These are phyloP conservation scores for Schmidtea mediterranea DNA, from an alignment of 1,140 invertebrate species.

Conservation along the genomic window DNA sequence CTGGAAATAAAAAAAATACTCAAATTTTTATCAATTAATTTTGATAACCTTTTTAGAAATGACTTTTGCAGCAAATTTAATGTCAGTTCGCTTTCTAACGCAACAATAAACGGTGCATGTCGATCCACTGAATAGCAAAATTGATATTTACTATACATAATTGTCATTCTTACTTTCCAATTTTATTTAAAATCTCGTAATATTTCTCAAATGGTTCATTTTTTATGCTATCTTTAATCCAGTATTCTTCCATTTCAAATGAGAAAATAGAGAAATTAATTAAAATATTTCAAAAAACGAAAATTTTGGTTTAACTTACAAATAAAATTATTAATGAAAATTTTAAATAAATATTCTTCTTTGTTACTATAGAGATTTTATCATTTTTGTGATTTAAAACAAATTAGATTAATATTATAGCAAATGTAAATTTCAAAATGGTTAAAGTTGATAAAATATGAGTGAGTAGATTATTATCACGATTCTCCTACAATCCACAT, in stretches of 20 bases:
- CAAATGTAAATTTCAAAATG: too few species aligned
- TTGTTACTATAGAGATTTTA: too few species aligned
- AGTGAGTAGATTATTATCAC: too few species aligned
- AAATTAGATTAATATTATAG: too few species aligned
- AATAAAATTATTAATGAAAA: too few species aligned
- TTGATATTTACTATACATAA: background rate
- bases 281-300: too few species aligned
- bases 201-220: background rate
- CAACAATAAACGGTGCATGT: conserved; percentile 4
- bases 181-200: conserved; percentile 5
- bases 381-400: too few species aligned
- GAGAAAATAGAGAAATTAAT: too few species aligned
- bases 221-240: conserved; percentile 6
- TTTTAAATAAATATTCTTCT: too few species aligned
- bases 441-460: too few species aligned
- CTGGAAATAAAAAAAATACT: conserved; percentile 10
- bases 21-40: background rate
- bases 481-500: too few species aligned
- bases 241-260: conserved; percentile 2
- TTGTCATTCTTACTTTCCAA: conserved; percentile 4
- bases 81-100: background rate
- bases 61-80: conserved; percentile 1
- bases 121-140: conserved; percentile 6
- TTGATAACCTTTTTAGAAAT: conserved; percentile 4
- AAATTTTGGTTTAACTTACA: too few species aligned